A percentile compares a stretch with the other conserved stretches of the same genome.
These are phyloP conservation scores for Pollicipes pollicipes DNA, from an alignment of 1,140 invertebrate genomes.

Conservation along the genomic window DNA sequence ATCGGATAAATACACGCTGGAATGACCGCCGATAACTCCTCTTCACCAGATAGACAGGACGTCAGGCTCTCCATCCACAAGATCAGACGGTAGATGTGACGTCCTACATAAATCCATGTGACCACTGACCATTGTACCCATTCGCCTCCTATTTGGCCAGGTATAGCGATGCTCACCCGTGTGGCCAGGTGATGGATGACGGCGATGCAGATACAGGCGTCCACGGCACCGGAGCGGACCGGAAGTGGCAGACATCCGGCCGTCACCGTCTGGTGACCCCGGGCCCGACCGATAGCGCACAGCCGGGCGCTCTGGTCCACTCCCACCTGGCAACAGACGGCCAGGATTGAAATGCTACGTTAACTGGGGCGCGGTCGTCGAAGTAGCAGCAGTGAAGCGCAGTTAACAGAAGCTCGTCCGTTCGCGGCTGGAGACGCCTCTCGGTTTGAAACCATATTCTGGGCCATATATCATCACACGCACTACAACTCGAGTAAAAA, in stretches of 20 bases:
- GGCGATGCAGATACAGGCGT: constrained; percentile 74
- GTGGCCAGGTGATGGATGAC: constrained; percentile 86
- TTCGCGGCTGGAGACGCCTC: background rate
- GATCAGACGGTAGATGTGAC: constrained; percentile 3
- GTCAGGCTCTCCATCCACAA: constrained; percentile 1
- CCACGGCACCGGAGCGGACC: constrained; percentile 42
- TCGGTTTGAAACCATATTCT: too few species aligned
- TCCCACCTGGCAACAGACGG: constrained; percentile 43
- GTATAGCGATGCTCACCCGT: constrained; percentile 27
- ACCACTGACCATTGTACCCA: too few species aligned
- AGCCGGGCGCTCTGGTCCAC: constrained; percentile 64
- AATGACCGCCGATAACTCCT: too few species aligned
- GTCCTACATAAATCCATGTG: too few species aligned
- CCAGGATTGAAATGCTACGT: background rate
- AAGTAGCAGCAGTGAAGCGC: too few species aligned
- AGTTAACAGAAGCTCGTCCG: too few species aligned
- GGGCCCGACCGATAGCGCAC: constrained; percentile 41
- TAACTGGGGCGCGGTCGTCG: too few species aligned
- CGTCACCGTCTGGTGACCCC: constrained; percentile 34
- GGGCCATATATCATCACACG: too few species aligned
- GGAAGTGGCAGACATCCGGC: constrained; percentile 58
- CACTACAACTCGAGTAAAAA: too few species aligned
- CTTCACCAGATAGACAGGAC: too few species aligned
- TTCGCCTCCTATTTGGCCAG: constrained; percentile 1
- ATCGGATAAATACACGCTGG: too few species aligned